Percentiles rank a stretch among this genome's conserved stretches.
phyloP scores from a whole-genome alignment of 1,140 invertebrate species.

The Magallana ariakensis region DNA sequence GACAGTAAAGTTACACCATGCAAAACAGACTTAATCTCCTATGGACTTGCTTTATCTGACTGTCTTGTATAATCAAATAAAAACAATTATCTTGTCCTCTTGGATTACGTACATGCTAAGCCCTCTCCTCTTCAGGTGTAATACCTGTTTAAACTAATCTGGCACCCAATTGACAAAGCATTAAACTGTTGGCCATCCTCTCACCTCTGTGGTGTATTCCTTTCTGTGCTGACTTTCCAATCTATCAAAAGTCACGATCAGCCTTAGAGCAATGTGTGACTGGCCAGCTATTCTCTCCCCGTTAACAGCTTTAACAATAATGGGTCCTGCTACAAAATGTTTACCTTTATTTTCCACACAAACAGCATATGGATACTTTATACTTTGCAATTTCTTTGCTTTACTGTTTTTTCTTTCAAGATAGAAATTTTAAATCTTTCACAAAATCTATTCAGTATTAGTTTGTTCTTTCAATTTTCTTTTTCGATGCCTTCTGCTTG shows the following conservation, averaged over 20 bases:
- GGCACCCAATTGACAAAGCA: constrained; percentile 30
- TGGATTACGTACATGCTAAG: neutral
- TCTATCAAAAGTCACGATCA: constrained; percentile 36
- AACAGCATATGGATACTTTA: neutral
- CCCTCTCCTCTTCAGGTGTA: neutral
- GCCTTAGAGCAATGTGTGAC: neutral
- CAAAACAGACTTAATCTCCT: constrained; percentile 1
- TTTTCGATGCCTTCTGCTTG: too few species aligned
- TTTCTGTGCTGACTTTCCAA: constrained; percentile 4
- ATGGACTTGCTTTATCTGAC: neutral
- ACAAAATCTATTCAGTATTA: too few species aligned
- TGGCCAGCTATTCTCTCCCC: neutral
- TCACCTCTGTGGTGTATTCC: neutral
- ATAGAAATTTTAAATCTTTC: too few species aligned
- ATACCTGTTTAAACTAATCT: constrained; percentile 22
- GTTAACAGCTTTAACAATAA: constrained; percentile 15
- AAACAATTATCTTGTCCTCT: constrained; percentile 10
- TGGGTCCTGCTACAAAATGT: neutral
- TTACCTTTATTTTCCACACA: constrained; percentile 1
- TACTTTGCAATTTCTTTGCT: neutral
- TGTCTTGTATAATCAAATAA: neutral
- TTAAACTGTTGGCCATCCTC: neutral
- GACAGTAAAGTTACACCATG: neutral
- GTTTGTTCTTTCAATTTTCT: too few species aligned
- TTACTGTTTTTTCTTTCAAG: neutral